phyloP scores from a whole-genome alignment of 2,113 vertebrate genomes.

The Pongo abelii region DNA sequence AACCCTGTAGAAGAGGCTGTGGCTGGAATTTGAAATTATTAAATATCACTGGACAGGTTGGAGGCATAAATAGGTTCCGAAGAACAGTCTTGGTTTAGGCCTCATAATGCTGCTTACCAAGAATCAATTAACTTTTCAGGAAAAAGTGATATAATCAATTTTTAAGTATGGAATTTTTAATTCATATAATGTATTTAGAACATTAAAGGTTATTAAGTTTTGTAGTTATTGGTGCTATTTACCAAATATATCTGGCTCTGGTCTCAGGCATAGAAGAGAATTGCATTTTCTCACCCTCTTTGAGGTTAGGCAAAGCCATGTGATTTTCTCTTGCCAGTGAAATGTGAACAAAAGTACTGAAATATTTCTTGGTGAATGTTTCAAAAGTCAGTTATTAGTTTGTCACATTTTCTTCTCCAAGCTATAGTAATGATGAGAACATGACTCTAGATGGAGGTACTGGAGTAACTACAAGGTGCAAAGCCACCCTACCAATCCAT shows the following conservation, averaged over 20 bases:
- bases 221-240: neutral
- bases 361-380: neutral
- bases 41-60: neutral
- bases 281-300: neutral
- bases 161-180: neutral
- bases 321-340: neutral
- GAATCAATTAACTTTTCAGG: neutral
- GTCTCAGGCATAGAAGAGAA: neutral
- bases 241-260: neutral
- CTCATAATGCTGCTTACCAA: neutral
- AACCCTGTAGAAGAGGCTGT: neutral
- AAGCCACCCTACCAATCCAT: neutral
- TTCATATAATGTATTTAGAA: neutral
- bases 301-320: neutral
- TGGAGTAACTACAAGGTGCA: neutral
- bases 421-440: neutral
- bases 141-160: neutral
- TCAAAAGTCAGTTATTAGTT: neutral
- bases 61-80: neutral
- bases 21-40: neutral
- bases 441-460: neutral
- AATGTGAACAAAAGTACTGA: neutral
- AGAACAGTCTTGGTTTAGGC: neutral
- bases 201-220: neutral
- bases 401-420: neutral